Evolutionary conservation across 2,113 vertebrate species (phyloP).

Genomic region (Triplophysa tibetana): DNA sequence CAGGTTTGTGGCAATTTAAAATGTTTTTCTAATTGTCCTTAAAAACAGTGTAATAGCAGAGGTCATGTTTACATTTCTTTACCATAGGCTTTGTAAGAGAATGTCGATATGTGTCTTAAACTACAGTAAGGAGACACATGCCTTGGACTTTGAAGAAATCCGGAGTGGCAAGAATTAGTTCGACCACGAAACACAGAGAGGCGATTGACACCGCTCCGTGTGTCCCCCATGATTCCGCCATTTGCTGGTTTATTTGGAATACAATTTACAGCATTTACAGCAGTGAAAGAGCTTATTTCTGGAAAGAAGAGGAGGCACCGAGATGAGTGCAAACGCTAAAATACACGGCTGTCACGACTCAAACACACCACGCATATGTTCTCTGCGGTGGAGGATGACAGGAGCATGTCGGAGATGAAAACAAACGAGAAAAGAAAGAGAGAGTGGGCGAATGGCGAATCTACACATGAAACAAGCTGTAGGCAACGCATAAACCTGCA

Average conservation of each 20-base stretch:
- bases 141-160: no score
- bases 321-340: conserved; percentile 55
- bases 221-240: neutral
- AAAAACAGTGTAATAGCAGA: no score
- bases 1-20: no score
- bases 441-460: conserved; percentile 63
- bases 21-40: no score
- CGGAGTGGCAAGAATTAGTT: no score
- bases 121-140: no score
- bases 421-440: conserved; percentile 62
- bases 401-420: conserved; percentile 54
- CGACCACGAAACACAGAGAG: neutral
- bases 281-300: conserved; percentile 2
- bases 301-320: conserved; percentile 48
- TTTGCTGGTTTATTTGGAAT: neutral
- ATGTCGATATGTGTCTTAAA: no score
- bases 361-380: conserved; percentile 14
- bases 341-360: conserved; percentile 66
- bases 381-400: conserved; percentile 65
- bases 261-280: neutral
- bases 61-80: no score
- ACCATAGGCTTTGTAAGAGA: no score
- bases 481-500: conserved; percentile 47
- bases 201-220: neutral
- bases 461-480: conserved; percentile 60